Evolutionary conservation across 2,888 invertebrate species (phyloP), one percentile per base, ranked within the genome.

Genomic region (Caenorhabditis sulstoni): DNA sequence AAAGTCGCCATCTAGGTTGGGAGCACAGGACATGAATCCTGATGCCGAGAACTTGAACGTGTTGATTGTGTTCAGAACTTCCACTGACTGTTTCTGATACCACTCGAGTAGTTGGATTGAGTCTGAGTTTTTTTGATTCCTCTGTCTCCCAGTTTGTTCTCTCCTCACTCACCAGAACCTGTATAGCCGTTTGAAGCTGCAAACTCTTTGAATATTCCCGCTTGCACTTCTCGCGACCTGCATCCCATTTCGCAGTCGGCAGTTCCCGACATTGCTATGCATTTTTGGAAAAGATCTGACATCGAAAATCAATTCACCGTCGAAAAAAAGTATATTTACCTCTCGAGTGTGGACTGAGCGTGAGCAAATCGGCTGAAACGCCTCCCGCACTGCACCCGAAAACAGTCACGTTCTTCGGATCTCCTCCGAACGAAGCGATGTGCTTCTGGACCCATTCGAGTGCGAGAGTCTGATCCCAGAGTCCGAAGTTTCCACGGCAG

Each of bases 391-490:
- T 85, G 53, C 83, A 81, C 7, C 87, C 87, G 58, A 87, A 88
- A 9, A 89, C 78, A 0, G 90, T 90, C 12, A 90, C 83, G 44
- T 85, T 86, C 12, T 71, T 50, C 1, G 86, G 83, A 55, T 89
- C 78, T n/a, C 89, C 89, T 14, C 88, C 87, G 59, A 88, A 89
- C 0, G 62, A 57, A 1, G 44, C 55, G 18, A 89, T 88, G 62
- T 89, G 89, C 7, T 86, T 65, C 16, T 87, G 78, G 4, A 90
- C 81, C 89, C 89, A 90, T 57, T 83, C 53, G 3, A 89, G 75
- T 4, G 88, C 88, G 22, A 86, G 59, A 16, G 85, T 79, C 71
- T 88, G 88, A 61, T 90, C 89, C 87, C 87, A 87, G 0, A 87
- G 66, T 14, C 87, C 88, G 64, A 78, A 78, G 71, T 88, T 88